phyloP scores from a whole-genome alignment of 2,113 vertebrate species.

The Sinosuthora webbiana region DNA sequence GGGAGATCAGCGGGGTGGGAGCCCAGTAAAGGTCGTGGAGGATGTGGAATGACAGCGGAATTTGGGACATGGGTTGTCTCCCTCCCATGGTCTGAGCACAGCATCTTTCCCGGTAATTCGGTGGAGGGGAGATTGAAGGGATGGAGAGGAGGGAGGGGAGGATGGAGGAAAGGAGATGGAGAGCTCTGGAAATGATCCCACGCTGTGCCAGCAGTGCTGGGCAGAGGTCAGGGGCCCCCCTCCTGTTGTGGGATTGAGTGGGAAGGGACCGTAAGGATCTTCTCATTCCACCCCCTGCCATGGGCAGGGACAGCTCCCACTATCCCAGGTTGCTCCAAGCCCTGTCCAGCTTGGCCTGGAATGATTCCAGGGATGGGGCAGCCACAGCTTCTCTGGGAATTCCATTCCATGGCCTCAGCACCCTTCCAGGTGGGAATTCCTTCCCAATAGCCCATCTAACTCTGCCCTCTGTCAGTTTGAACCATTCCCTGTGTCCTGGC shows the following conservation, averaged over 20 bases:
- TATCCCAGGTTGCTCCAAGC: neutral
- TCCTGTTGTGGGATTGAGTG: neutral
- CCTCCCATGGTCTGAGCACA: neutral
- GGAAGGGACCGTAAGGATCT: neutral
- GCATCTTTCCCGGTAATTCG: neutral
- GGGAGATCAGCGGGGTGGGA: neutral
- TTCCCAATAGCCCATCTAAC: neutral
- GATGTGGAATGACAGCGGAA: neutral
- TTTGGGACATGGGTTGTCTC: neutral
- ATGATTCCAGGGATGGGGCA: neutral
- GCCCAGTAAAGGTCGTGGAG: neutral
- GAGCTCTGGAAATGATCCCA: neutral
- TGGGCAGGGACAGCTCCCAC: neutral
- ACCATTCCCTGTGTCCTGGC: neutral
- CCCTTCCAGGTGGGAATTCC: rapidly evolving
- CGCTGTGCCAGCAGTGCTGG: rapidly evolving
- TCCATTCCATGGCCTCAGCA: rapidly evolving
- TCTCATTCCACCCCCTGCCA: rapidly evolving
- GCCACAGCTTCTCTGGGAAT: neutral
- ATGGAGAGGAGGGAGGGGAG: neutral
- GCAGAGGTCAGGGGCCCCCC: neutral
- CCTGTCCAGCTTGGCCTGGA: rapidly evolving
- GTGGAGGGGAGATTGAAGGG: neutral
- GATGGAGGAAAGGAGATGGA: neutral
- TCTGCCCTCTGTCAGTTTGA: neutral